Base-by-base conservation (phyloP, 2,113 vertebrate species). In the Mola mola region DNA sequence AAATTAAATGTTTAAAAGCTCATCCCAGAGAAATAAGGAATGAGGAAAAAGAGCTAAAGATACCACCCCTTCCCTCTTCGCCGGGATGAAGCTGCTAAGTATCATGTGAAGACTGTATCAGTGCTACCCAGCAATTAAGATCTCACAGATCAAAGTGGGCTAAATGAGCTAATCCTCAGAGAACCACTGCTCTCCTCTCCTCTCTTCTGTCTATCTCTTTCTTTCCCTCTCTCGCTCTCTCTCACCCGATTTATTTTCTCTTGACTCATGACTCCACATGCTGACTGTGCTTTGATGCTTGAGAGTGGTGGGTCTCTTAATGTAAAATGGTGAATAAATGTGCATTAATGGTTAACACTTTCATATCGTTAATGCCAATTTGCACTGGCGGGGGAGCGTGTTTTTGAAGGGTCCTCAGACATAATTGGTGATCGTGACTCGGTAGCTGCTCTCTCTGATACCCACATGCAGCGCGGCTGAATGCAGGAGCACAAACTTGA, bases 151-250 rank as follows among this genome's bases (percentile, higher is more conserved):
- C 85, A 90, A 87, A 90, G 85, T 51, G 22, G 57, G 17, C 69
- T 79, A 83, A 86, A 86, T 73, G 79, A 83, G 71, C 66, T 83
- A 81, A 88, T 87, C 85, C 83, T 79, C 72, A 52, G 70, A 83
- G 79, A 82, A 28, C 63, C 10, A 9, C 62, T 50, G 53, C 51
- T 61, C 72, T 66, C 64, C 48, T 47, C 24, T 56, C 49, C 65
- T 47, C 24, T 56, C 49, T 61, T 47, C 68, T 26, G 12, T 64
- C 83, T 70, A 10, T 19, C 48, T 38, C 66, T 55, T 28, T 34
- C 29, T 41, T 22, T 31, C 52, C 29, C 50, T 38, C 43, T 48
- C 58, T 31, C 13, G 61, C 61, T 16, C 64, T 72, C 58, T 29
- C 52, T 62, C 58, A 72, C 60, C 66, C 75, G 42, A n/a, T 57